phyloP scores from a whole-genome alignment of 35 echinoderm and acorn worm genomes.

The Ptychodera flava region DNA sequence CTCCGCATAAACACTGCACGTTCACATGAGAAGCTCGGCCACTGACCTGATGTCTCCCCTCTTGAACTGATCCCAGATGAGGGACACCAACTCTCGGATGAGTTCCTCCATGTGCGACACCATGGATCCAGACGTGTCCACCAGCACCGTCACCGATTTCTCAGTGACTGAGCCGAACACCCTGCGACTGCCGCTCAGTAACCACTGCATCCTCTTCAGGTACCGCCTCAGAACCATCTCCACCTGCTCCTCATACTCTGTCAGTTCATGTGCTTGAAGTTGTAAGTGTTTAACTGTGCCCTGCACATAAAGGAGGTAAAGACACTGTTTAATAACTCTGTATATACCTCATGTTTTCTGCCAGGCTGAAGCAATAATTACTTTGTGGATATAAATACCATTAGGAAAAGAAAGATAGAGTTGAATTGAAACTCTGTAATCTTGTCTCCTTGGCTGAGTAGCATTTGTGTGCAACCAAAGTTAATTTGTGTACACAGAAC shows the following conservation, averaged over 20 bases:
- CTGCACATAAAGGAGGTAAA: constrained; percentile 27
- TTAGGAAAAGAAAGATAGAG: no score
- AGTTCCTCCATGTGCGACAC: constrained; percentile 95
- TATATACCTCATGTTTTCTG: no score
- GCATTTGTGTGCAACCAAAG: no score
- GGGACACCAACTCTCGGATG: constrained; percentile 67
- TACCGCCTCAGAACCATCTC: constrained; percentile 77
- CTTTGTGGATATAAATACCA: no score
- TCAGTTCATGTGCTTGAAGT: constrained; percentile 78
- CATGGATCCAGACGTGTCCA: constrained; percentile 98
- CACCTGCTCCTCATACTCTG: constrained; percentile 89
- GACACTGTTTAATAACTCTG: no score
- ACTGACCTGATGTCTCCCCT: constrained; percentile 77
- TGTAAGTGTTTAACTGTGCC: constrained; percentile 87
- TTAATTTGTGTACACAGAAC: no score
- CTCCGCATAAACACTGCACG: no score
- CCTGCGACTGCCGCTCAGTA: constrained; percentile 90
- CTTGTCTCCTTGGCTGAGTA: no score
- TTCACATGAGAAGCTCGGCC: no score
- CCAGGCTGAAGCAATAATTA: no score
- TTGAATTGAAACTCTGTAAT: no score
- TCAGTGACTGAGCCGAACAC: constrained; percentile 91
- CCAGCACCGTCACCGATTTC: constrained; percentile 76
- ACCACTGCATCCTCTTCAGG: constrained; percentile 82
- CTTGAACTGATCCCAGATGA: constrained; percentile 98